phyloP scores from a whole-genome alignment of 2,888 invertebrate genomes.

The Micropterix aruncella region DNA sequence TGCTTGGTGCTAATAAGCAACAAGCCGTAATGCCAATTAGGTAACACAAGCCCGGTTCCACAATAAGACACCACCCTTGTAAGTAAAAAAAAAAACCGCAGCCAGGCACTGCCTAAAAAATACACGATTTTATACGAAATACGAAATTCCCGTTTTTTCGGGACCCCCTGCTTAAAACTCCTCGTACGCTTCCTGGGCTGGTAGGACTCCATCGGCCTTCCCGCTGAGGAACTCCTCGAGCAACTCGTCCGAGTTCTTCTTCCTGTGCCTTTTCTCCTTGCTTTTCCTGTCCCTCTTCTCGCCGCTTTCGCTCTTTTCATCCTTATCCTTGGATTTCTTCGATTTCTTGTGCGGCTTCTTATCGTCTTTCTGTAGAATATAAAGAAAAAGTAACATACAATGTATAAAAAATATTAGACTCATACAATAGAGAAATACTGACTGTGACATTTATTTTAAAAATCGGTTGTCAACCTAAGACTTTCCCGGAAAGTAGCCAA shows the following conservation, averaged over 20 bases:
- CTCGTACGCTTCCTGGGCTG: conserved; percentile 42
- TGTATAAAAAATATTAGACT: conserved; percentile 7
- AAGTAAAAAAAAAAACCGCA: no score
- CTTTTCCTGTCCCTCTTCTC: conserved; percentile 16
- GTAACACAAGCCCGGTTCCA: no score
- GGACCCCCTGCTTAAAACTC: no score
- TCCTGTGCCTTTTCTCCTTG: conserved; percentile 37
- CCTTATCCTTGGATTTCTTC: conserved; percentile 39
- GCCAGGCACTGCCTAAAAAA: no score
- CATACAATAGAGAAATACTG: conserved; percentile 3
- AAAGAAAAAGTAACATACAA: no score
- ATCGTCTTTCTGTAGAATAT: conserved; percentile 26
- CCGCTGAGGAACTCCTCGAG: conserved; percentile 49
- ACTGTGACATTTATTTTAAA: conserved; percentile 4
- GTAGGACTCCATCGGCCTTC: conserved; percentile 30
- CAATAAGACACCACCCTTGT: no score
- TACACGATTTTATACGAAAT: no score
- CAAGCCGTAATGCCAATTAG: no score
- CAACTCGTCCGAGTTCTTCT: conserved; percentile 32
- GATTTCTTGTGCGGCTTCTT: conserved; percentile 40
- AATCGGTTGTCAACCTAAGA: no score
- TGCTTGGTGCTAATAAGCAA: no score
- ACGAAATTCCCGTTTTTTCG: no score
- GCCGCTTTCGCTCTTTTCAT: conserved; percentile 23
- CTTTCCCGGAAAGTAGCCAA: no score